These are phyloP conservation scores for Phenacoccus solenopsis DNA, from an alignment of 1,140 invertebrate species.

Conservation along the genomic window DNA sequence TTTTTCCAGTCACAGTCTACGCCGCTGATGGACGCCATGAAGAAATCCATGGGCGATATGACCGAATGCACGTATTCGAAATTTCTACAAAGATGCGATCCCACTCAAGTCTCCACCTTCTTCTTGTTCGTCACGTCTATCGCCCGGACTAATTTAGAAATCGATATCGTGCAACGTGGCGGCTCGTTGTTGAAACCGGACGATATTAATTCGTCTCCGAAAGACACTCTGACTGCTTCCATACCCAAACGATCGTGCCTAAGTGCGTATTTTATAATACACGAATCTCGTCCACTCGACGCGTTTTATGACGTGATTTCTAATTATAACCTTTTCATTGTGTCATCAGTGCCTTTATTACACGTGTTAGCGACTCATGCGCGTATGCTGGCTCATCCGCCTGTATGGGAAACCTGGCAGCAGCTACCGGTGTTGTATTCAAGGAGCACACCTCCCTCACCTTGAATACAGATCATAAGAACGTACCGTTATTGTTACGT, in stretches of 20 bases:
- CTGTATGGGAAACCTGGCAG: conserved; percentile 47
- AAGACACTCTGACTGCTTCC: conserved; percentile 38
- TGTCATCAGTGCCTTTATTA: conserved; percentile 74
- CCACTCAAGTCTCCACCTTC: conserved; percentile 37
- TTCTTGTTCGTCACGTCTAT: conserved; percentile 46
- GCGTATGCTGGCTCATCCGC: conserved; percentile 47
- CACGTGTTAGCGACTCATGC: conserved; percentile 78
- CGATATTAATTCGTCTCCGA: conserved; percentile 34
- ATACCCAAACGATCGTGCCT: conserved; percentile 77
- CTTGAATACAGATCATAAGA: conserved; percentile 41
- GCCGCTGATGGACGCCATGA: conserved; percentile 62
- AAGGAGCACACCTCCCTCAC: conserved; percentile 34
- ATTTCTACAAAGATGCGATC: conserved; percentile 39
- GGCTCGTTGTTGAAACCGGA: conserved; percentile 49
- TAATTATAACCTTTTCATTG: no score
- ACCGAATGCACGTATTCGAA: conserved; percentile 60
- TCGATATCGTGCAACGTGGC: conserved; percentile 75
- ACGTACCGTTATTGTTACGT: conserved; percentile 64
- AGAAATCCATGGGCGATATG: conserved; percentile 87
- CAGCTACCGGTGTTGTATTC: conserved; percentile 42
- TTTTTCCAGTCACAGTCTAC: conserved; percentile 34
- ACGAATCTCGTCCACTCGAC: background rate
- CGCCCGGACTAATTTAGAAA: conserved; percentile 81
- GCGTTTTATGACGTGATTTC: background rate
- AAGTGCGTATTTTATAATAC: conserved; percentile 43